Base-by-base conservation (phyloP, 2,113 vertebrate genomes). In the Sporophila hypoxantha region DNA sequence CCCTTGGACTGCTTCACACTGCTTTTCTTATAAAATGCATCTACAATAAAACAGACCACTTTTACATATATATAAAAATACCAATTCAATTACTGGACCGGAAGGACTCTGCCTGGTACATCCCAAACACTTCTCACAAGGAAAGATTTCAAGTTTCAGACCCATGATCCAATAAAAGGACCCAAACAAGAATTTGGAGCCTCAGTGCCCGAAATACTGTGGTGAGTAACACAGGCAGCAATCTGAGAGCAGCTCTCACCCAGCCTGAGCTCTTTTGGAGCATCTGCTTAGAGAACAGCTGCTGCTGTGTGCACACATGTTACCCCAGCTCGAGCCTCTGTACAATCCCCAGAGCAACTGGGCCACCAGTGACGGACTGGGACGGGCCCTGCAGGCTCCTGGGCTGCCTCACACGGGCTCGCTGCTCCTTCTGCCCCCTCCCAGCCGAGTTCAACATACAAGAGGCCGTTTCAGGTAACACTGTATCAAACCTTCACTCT, bases 321-420 rank as follows among this genome's bases (percentile, higher is more conserved):
- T 10, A 71, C 5, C 41, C 27, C 17, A 11, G 87, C 65, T 20
- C 1, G 0, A 47, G 76, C 10, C 87, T 59, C 79, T 22, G 49
- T 22, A 64, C 69, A 88, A 32, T 29, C 74, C n/a, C 44, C 27
- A 26, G 64, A 81, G 42, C 49, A 68, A 47, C 34, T 4, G 1
- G 8, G 57, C 14, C 13, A 7, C 60, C 56, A 37, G 39, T 32
- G 61, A 27, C 25, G 25, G 1, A 3, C 14, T 2, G 39, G 68
- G 60, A 30, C 1, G 0, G 69, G 26, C 17, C 2, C 2, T 0
- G 1, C 18, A 17, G 37, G 37, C 1, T 36, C 69, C 34, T 12
- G 9, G 0, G 2, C 53, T 3, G 7, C 34, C 61, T 67, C 86
- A 19, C 86, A 1, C 12, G 0, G 18, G 16, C 52, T 32, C 7